Conservation (phyloP, 2,113 vertebrate genomes). For the Corydoras maculifer region DNA sequence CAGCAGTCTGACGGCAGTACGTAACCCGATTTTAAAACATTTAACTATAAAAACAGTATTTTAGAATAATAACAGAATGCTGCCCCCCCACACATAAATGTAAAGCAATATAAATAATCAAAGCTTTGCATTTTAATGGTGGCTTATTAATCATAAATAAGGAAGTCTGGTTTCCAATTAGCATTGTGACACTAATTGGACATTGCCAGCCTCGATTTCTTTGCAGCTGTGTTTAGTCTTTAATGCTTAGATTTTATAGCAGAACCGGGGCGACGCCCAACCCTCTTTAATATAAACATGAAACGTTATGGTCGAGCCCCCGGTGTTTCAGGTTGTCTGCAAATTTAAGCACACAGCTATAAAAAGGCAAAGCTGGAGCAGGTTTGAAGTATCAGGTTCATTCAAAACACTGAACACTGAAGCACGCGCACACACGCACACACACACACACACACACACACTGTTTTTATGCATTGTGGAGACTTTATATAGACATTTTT, state of each 20-base stretch:
- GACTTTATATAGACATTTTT: too few species aligned
- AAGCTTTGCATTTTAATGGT: not conserved
- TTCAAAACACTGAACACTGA: too few species aligned
- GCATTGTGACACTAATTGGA: conserved; percentile 10
- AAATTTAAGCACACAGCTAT: conserved; percentile 21
- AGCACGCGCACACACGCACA: too few species aligned
- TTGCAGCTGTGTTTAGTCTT: conserved; percentile 8
- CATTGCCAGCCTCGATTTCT: not conserved
- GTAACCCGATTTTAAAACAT: too few species aligned
- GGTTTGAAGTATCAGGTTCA: conserved; percentile 7
- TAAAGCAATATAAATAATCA: not conserved
- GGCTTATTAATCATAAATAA: conserved; percentile 2
- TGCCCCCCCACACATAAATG: not conserved
- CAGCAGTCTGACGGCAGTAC: too few species aligned
- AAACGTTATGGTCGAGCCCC: conserved; percentile 15
- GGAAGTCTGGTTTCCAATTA: conserved; percentile 1
- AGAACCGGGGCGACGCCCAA: not conserved
- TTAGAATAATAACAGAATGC: too few species aligned
- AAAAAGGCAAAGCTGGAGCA: conserved; percentile 19
- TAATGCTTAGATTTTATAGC: conserved; percentile 23
- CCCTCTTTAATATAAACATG: conserved; percentile 25
- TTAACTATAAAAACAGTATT: too few species aligned
- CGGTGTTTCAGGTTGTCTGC: conserved; percentile 21
- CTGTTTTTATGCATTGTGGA: too few species aligned
- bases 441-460: too few species aligned